phyloP scores from a whole-genome alignment of 2,113 vertebrate genomes.

The Gymnocephalus cernua region DNA sequence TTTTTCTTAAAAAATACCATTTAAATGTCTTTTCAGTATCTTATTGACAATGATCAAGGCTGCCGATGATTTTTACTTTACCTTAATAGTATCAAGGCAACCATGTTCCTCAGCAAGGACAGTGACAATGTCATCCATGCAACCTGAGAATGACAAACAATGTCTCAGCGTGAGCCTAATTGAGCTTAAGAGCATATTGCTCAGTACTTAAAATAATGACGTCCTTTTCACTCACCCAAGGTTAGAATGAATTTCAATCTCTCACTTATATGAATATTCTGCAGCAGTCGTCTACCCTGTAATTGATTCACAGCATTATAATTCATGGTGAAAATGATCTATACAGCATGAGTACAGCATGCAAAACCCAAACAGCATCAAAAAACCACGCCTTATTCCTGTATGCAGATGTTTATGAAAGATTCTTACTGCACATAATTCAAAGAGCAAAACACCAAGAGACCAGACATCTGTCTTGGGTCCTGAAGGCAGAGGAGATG shows the following conservation, averaged over 20 bases:
- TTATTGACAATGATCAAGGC: background rate
- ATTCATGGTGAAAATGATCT: background rate
- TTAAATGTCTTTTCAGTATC: background rate
- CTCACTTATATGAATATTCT: constrained; percentile 93
- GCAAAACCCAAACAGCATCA: background rate
- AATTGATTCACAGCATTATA: constrained; percentile 23
- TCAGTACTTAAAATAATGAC: background rate
- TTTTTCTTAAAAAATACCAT: background rate
- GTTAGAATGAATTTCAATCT: constrained; percentile 93
- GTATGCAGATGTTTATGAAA: background rate
- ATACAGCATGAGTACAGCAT: background rate
- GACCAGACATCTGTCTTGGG: constrained; percentile 98
- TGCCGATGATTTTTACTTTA: constrained; percentile 63
- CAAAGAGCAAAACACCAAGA: constrained; percentile 94
- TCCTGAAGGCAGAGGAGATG: constrained; percentile 89
- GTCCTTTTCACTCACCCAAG: constrained; percentile 86
- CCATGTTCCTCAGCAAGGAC: constrained; percentile 97
- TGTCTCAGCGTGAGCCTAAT: background rate
- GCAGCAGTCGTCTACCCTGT: constrained; percentile 94
- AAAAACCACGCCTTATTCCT: background rate
- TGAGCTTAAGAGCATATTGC: background rate
- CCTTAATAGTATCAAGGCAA: constrained; percentile 93
- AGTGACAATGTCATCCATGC: constrained; percentile 93
- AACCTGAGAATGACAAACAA: constrained; percentile 83
- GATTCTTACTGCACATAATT: constrained; percentile 92